A percentile compares a stretch with the other conserved stretches of the same genome.
phyloP scores from a whole-genome alignment of 2,113 vertebrate species.

The Hemichromis elongatus region DNA sequence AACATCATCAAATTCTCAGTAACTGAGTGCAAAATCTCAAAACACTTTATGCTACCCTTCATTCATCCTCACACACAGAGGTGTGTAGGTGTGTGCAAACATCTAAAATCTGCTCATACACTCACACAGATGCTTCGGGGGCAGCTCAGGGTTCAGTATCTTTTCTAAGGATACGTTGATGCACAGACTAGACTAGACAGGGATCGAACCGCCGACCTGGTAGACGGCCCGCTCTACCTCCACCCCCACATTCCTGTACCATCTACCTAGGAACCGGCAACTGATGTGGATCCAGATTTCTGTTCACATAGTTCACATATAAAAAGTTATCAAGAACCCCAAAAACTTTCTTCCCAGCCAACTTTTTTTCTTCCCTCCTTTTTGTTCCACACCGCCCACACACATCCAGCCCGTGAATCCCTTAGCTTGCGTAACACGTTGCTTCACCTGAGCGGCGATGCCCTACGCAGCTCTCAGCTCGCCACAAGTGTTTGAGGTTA shows the following conservation, averaged over 20 bases:
- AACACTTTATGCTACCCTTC: neutral
- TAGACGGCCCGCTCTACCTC: neutral
- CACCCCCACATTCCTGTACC: neutral
- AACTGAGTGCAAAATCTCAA: neutral
- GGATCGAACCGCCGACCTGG: neutral
- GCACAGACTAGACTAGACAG: neutral
- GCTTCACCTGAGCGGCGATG: conserved; percentile 38
- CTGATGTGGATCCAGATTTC: neutral
- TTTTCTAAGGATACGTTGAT: neutral
- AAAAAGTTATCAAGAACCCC: neutral
- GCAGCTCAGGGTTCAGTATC: neutral
- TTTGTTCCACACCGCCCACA: neutral
- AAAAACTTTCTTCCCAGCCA: neutral
- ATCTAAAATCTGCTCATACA: neutral
- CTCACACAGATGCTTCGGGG: neutral
- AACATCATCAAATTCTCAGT: neutral
- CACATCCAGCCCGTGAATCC: neutral
- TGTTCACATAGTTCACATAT: neutral
- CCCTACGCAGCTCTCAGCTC: conserved; percentile 15
- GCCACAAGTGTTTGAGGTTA: conserved; percentile 42
- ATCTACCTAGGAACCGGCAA: neutral
- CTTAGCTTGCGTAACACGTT: conserved; percentile 22
- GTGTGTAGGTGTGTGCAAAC: neutral
- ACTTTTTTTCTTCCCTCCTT: neutral
- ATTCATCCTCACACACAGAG: neutral